Conservation (phyloP, 2,113 vertebrate genomes). For the Lepisosteus osseus region DNA sequence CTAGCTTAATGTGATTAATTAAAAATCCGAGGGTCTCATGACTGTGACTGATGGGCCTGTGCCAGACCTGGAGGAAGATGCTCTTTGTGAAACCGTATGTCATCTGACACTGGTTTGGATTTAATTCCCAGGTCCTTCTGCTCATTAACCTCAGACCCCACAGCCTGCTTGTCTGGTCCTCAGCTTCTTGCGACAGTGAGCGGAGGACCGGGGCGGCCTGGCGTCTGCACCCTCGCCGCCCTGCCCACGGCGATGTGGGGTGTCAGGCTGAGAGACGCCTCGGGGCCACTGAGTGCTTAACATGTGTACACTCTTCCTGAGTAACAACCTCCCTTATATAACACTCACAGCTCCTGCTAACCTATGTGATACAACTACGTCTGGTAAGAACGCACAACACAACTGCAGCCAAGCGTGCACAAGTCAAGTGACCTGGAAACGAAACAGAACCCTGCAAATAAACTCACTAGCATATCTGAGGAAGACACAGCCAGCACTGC, state of each 20-base stretch:
- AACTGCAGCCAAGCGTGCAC: conserved; percentile 65
- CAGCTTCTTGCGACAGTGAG: conserved; percentile 13
- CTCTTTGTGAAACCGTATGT: conserved; percentile 39
- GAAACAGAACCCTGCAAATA: conserved; percentile 54
- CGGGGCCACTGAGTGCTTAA: conserved; percentile 42
- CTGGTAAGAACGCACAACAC: conserved; percentile 60
- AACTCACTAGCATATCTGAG: conserved; percentile 51
- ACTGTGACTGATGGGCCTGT: conserved; percentile 33
- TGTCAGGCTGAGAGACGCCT: conserved; percentile 26
- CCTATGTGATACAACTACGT: conserved; percentile 58
- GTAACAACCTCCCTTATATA: conserved; percentile 43
- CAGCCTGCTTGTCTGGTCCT: conserved; percentile 39
- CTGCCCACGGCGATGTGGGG: conserved; percentile 31
- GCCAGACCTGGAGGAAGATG: conserved; percentile 37
- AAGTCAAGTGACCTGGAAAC: conserved; percentile 71
- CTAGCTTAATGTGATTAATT: not conserved
- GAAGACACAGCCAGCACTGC: conserved; percentile 42
- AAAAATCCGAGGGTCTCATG: conserved; percentile 27
- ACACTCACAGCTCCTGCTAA: conserved; percentile 46
- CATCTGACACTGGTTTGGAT: conserved; percentile 22
- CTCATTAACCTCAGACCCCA: conserved; percentile 36
- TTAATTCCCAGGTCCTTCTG: conserved; percentile 28
- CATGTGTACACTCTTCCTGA: conserved; percentile 56
- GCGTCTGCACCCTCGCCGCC: conserved; percentile 42
- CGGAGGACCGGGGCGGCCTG: conserved; percentile 46